Evolutionary conservation across 2,888 invertebrate species (phyloP), one percentile per base, ranked within the genome.

Genomic region (Diarsia dahlii): DNA sequence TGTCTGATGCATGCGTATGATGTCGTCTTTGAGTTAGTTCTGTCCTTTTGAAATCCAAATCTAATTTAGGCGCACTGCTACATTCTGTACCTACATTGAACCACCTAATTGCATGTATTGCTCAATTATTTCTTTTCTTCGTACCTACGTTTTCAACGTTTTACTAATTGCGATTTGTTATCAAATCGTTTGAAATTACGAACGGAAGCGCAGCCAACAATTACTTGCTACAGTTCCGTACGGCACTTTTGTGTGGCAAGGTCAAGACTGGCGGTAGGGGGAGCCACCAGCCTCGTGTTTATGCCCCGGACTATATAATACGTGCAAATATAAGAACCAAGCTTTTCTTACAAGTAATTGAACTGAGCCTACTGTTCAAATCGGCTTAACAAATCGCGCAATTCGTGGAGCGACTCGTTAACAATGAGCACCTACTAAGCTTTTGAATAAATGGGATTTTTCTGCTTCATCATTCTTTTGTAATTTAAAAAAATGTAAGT

Each of bases 191-290:
- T 82, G 69, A 77, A 88, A 87, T 84, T 80, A 82, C 84, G 78
- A 88, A 81, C 90, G 89, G 89, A 91, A 88, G 85, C 87, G 81
- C 82, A 86, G 79, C 84, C 80, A 87, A 85, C 88, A 89, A 89
- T 90, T 90, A 89, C 88, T 87, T 62, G 73, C 79, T 84, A 79
- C 78, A 82, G 85, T 84, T 82, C 76, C 77, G 84, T 52, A 74
- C 45, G 60, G 72, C 71, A 81, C 52, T 68, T 78, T 78, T 74
- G 65, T 67, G 56, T 67, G 54, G 69, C 87, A 87, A 87, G 85
- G 85, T 82, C 82, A 80, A 76, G 58, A 66, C 63, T 52, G n/a
- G 54, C 34, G 56, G 63, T 12, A 74, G 65, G 64, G 67, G 60
- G 58, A 70, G 63, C 66, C 58, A 65, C 64, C 73, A 45, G 54